phyloP scores from a whole-genome alignment of 2,888 invertebrate genomes.

The Macroteleia sp. region DNA sequence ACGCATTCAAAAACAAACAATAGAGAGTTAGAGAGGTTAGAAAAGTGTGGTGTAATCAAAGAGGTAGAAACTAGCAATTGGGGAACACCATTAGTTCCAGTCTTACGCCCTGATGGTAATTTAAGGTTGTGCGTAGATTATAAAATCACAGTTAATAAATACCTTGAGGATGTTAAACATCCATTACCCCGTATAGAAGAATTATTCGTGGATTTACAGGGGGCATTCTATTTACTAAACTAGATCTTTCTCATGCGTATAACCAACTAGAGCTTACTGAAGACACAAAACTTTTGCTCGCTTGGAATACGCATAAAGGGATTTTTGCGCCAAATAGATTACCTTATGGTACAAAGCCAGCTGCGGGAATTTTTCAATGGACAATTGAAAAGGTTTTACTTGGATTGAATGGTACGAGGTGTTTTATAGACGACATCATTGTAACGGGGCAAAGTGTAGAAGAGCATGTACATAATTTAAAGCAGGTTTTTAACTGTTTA shows the following conservation, averaged over 20 bases:
- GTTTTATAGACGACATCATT: constrained; percentile 73
- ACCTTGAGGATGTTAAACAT: constrained; percentile 68
- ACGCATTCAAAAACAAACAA: no score
- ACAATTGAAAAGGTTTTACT: constrained; percentile 72
- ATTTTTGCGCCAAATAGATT: constrained; percentile 69
- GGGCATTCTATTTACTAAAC: constrained; percentile 59
- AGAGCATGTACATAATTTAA: constrained; percentile 70
- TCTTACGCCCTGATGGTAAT: constrained; percentile 8
- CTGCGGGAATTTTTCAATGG: constrained; percentile 78
- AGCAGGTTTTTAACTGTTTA: constrained; percentile 68
- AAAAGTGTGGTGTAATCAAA: constrained; percentile 36
- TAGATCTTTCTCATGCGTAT: constrained; percentile 76
- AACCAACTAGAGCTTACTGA: constrained; percentile 76
- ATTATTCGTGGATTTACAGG: constrained; percentile 66
- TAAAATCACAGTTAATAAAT: constrained; percentile 71
- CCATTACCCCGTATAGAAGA: constrained; percentile 72
- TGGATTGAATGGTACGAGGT: constrained; percentile 59
- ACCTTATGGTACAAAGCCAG: constrained; percentile 77
- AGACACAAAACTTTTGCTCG: constrained; percentile 67
- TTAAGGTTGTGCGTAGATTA: constrained; percentile 68
- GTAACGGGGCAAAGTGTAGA: constrained; percentile 66
- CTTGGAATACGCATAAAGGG: constrained; percentile 72
- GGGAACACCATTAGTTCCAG: no score
- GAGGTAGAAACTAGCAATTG: constrained; percentile 9
- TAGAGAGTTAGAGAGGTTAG: constrained; percentile 35